Percentiles rank a stretch among this genome's conserved stretches.
Evolutionary conservation across 2,797 vertebrate genomes (phyloP).

Genomic region (Enteromius trimaculatus): DNA sequence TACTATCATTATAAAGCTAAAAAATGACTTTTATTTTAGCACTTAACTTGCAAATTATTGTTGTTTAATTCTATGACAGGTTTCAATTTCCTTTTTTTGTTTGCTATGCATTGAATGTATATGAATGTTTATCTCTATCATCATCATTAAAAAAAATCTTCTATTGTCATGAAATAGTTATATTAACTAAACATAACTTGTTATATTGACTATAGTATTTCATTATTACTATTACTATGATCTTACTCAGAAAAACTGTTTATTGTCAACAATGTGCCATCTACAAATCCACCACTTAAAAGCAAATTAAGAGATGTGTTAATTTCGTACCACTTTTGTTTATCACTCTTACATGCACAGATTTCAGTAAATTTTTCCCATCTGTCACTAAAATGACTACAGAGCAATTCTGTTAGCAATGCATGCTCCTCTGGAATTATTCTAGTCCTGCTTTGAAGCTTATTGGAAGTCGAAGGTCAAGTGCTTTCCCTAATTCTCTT

Average conservation of each 20-base stretch:
- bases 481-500: slow-evolving; percentile 13
- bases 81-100: background rate
- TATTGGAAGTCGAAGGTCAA: slow-evolving; percentile 30
- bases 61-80: background rate
- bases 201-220: background rate
- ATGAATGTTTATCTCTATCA: background rate
- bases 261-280: background rate
- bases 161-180: background rate
- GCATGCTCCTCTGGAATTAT: background rate
- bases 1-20: background rate
- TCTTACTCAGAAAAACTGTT: background rate
- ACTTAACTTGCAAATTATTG: background rate
- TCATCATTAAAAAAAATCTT: background rate
- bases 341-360: background rate
- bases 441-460: background rate
- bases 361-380: background rate
- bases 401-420: background rate
- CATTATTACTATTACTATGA: background rate
- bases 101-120: background rate
- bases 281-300: background rate
- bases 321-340: background rate
- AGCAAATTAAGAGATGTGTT: background rate
- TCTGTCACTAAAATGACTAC: background rate
- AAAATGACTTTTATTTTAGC: background rate
- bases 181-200: background rate